Conservation (phyloP, 1,140 invertebrate genomes). For the Teleopsis dalmanni region DNA sequence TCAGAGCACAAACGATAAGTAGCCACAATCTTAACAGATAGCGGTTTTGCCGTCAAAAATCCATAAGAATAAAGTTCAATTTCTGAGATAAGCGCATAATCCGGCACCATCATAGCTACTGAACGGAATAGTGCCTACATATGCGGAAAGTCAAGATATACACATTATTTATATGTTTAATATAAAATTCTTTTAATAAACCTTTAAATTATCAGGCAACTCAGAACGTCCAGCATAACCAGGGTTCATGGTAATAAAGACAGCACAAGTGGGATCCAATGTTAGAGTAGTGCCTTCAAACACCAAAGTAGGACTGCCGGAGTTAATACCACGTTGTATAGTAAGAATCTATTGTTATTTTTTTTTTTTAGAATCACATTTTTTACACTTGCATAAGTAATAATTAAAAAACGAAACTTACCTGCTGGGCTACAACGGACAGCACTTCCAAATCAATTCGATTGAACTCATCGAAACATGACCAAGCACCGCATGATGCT, state of each 20-base stretch:
- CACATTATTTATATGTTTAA: too few relatives aligned
- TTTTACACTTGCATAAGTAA: not conserved
- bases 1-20: slow-evolving; percentile 90
- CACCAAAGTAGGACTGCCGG: slow-evolving; percentile 61
- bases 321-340: slow-evolving; percentile 70
- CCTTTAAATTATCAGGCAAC: slow-evolving; percentile 90
- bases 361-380: not conserved
- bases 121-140: slow-evolving; percentile 80
- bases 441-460: slow-evolving; percentile 78
- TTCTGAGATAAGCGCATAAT: slow-evolving; percentile 91
- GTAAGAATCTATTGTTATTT: too few relatives aligned
- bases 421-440: slow-evolving; percentile 89
- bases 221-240: slow-evolving; percentile 87
- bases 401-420: too few relatives aligned
- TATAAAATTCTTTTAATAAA: slow-evolving; percentile 26
- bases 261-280: slow-evolving; percentile 83
- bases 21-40: slow-evolving; percentile 91
- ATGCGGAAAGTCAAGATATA: not conserved
- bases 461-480: slow-evolving; percentile 95
- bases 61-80: slow-evolving; percentile 90
- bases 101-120: slow-evolving; percentile 97
- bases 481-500: slow-evolving; percentile 92
- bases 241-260: slow-evolving; percentile 96
- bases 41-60: slow-evolving; percentile 79
- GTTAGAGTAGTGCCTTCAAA: slow-evolving; percentile 86